These are phyloP conservation scores for Acanthosepion pharaonis DNA, from an alignment of 2,888 invertebrate genomes.

Conservation along the genomic window DNA sequence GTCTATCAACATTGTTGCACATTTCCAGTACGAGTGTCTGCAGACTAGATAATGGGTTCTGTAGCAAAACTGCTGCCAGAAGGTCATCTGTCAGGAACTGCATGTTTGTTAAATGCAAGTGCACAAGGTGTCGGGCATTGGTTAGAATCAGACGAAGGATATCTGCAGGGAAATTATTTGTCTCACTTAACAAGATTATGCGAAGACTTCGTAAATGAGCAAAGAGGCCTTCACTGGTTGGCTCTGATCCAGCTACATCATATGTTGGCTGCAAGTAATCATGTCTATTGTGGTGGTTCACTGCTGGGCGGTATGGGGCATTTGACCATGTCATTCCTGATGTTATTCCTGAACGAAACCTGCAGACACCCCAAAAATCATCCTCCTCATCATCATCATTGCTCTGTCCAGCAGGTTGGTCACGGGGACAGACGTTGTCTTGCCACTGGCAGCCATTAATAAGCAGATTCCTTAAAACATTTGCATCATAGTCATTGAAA, in stretches of 20 bases:
- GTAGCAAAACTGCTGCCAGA: slow-evolving; percentile 45
- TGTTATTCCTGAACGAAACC: background rate
- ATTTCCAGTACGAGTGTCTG: slow-evolving; percentile 40
- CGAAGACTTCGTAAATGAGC: slow-evolving; percentile 48
- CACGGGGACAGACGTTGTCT: background rate
- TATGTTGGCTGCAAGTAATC: background rate
- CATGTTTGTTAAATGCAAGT: slow-evolving; percentile 51
- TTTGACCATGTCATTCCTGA: too few species aligned
- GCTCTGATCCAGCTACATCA: background rate
- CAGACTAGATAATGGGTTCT: slow-evolving; percentile 49
- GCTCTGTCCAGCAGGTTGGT: background rate
- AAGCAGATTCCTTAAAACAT: background rate
- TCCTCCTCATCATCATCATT: background rate
- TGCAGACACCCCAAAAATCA: background rate
- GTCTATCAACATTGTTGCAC: background rate
- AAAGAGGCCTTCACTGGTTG: slow-evolving; percentile 25
- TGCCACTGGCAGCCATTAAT: slow-evolving; percentile 40
- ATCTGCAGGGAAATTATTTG: slow-evolving; percentile 46
- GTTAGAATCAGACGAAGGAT: slow-evolving; percentile 48
- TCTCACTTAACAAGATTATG: slow-evolving; percentile 50
- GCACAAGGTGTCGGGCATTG: slow-evolving; percentile 48
- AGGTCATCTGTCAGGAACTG: slow-evolving; percentile 50
- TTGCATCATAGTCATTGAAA: slow-evolving; percentile 35
- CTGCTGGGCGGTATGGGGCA: background rate
- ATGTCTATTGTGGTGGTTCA: background rate